These are phyloP conservation scores for Eulemur macaco DNA, from an alignment of 2,113 vertebrate genomes.

Conservation along the genomic window DNA sequence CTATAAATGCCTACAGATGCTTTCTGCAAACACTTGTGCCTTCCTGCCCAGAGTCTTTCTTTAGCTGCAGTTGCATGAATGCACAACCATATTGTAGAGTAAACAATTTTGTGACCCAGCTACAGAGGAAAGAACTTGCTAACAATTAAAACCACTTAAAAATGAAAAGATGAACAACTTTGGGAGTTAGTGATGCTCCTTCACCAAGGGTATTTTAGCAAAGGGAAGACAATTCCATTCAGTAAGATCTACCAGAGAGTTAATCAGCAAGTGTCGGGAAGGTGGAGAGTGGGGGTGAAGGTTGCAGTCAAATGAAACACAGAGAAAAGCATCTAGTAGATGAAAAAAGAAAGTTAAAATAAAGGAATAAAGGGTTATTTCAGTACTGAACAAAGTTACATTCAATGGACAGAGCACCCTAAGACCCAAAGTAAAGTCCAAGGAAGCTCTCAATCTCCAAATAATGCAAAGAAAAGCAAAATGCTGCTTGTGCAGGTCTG, in stretches of 20 bases:
- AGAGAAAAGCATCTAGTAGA: not conserved
- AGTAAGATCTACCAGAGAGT: not conserved
- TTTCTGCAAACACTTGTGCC: not conserved
- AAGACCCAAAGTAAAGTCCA: not conserved
- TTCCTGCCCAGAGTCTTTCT: not conserved
- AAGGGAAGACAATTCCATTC: not conserved
- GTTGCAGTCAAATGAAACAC: not conserved
- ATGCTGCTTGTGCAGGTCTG: not conserved
- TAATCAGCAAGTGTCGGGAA: not conserved
- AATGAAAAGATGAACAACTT: not conserved
- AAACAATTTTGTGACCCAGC: not conserved
- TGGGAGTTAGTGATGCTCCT: not conserved
- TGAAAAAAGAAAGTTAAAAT: not conserved
- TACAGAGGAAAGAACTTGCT: not conserved
- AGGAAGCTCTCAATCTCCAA: not conserved
- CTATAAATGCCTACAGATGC: not conserved
- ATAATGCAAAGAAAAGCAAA: not conserved
- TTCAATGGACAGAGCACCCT: not conserved
- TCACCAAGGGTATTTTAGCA: not conserved
- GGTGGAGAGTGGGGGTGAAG: not conserved
- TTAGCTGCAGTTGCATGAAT: not conserved
- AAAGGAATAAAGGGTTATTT: not conserved
- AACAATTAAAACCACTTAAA: conserved; percentile 10
- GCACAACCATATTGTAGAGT: not conserved
- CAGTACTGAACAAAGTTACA: not conserved